These are phyloP conservation scores for Corydoras sp. DNA, from an alignment of 2,113 vertebrate species.

Conservation along the genomic window DNA sequence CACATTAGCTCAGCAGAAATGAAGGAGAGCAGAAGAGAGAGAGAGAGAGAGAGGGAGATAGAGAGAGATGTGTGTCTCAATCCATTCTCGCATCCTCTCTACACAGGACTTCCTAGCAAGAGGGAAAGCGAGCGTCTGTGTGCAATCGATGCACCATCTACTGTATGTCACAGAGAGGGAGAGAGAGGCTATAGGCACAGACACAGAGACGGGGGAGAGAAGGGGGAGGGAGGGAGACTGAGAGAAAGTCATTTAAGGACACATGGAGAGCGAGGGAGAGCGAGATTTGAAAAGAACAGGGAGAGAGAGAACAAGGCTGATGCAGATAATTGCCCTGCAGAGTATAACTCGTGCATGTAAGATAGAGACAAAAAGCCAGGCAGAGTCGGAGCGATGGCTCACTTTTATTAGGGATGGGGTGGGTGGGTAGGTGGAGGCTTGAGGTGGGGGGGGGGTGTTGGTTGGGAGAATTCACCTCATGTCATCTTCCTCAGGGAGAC, in stretches of 20 bases:
- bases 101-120: conserved; percentile 54
- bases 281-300: conserved; percentile 36
- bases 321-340: conserved; percentile 53
- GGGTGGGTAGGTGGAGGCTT: conserved; percentile 5
- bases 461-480: conserved; percentile 26
- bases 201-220: conserved; percentile 57
- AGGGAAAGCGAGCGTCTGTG: conserved; percentile 49
- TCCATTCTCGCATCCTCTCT: conserved; percentile 46
- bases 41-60: conserved; percentile 30
- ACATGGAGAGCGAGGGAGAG: conserved; percentile 48
- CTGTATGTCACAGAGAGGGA: conserved; percentile 56
- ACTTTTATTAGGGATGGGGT: conserved; percentile 36
- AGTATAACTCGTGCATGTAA: conserved; percentile 49
- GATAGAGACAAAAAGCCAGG: conserved; percentile 46
- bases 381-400: conserved; percentile 37
- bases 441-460: neutral
- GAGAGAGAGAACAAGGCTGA: conserved; percentile 48
- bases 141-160: conserved; percentile 72
- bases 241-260: conserved; percentile 72
- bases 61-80: conserved; percentile 44
- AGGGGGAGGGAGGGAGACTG: conserved; percentile 52
- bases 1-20: conserved; percentile 40
- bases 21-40: conserved; percentile 33
- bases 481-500: conserved; percentile 36
- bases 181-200: conserved; percentile 58